Base-by-base conservation (phyloP, 2,888 invertebrate species). In the Drosophila pseudotakahashii region DNA sequence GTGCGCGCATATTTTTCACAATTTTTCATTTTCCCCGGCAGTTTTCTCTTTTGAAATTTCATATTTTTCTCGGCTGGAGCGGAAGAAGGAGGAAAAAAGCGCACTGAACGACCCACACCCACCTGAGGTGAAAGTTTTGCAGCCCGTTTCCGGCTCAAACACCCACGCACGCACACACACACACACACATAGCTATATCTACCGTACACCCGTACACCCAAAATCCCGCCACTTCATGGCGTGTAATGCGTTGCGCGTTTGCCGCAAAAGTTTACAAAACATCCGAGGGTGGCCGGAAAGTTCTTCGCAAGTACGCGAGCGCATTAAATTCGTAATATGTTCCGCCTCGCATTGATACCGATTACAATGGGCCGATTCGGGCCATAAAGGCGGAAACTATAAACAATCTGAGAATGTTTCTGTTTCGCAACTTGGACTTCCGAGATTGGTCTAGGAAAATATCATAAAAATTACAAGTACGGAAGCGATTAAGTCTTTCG, bases 261-360 rank as follows among this genome's bases (percentile, higher is more conserved):
- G 69, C 83, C 79, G 61, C 79, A 83, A 77, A 82, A 82, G 73
- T 82, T 82, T 82, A 79, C 86, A 83, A 78, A 75, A 85, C 67
- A 72, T 71, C 70, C 53, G 42, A 42, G 19, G 51, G 32, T 32
- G 19, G 32, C 34, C 41, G 73, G 63, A 51, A 78, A 81, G 79
- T 78, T 79, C 48, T 67, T 73, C 50, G 63, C 68, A 82, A 80
- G 79, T 77, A 83, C 83, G 86, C 83, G 83, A 76, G 76, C 74
- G 76, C 83, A 83, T 83, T 83, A 86, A 86, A 86, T 79, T 80
- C 77, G 87, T 84, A 87, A 87, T 84, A 87, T 77, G 87, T 87
- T 87, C 78, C 81, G 84, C 73, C 70, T 73, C 67, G 58, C 50
- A 73, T 78, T 75, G 73, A 71, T 79, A 34, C 52, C 6, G 23